Conservation (phyloP, 2,888 invertebrate species). For the Empis livida region DNA sequence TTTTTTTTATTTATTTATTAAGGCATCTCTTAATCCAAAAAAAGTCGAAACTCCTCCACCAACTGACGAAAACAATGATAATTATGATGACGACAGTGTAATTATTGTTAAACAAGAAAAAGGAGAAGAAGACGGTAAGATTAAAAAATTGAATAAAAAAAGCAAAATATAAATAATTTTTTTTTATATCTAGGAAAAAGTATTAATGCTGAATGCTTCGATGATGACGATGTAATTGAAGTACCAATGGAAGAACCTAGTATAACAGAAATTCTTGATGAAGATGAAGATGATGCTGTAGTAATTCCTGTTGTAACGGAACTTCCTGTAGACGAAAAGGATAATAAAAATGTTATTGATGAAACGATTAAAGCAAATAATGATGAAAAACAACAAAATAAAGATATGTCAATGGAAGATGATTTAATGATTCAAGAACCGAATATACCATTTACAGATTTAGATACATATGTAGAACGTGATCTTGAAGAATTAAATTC, state of each 20-base stretch:
- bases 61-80: constrained; percentile 7
- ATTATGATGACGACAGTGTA: constrained; percentile 3
- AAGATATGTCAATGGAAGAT: constrained; percentile 22
- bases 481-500: constrained; percentile 15
- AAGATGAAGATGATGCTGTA: constrained; percentile 19
- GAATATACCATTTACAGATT: constrained; percentile 34
- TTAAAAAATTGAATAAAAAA: neutral
- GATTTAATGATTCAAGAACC: constrained; percentile 37
- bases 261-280: constrained; percentile 45
- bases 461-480: constrained; percentile 33
- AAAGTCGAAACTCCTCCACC: neutral
- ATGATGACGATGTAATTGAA: constrained; percentile 56
- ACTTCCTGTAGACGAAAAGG: constrained; percentile 5
- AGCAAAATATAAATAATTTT: neutral
- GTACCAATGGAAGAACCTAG: constrained; percentile 53
- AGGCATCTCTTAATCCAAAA: neutral
- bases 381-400: constrained; percentile 10
- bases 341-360: constrained; percentile 4
- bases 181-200: too few relatives aligned
- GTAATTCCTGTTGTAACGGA: neutral
- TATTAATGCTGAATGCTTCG: constrained; percentile 16
- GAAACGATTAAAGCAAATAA: constrained; percentile 3
- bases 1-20: neutral
- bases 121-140: constrained; percentile 3
- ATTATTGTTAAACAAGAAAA: constrained; percentile 7